Conservation (phyloP, 2,113 vertebrate genomes). For the Hemiprocne comata region DNA sequence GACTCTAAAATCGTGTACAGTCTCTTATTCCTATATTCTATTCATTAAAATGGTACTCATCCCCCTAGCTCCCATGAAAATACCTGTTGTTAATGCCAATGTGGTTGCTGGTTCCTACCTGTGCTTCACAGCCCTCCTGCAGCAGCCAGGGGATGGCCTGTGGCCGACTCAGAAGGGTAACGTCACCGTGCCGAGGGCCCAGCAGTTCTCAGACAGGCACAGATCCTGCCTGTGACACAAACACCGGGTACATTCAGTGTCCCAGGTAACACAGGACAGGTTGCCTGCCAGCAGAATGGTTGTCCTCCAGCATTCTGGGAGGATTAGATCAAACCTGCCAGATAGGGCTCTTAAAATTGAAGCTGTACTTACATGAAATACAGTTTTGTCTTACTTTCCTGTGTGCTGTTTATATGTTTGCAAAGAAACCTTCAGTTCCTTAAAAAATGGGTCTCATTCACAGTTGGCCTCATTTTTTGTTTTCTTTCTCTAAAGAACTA, state of each 20-base stretch:
- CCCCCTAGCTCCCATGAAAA: background rate
- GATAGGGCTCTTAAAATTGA: background rate
- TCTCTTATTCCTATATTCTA: background rate
- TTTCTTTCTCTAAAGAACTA: constrained; percentile 5
- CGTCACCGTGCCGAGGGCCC: background rate
- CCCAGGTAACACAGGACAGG: background rate
- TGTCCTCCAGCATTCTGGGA: background rate
- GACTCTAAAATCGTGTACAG: constrained; percentile 46
- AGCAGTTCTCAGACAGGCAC: background rate
- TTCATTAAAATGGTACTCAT: background rate
- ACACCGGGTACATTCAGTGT: background rate
- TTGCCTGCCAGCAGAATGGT: background rate
- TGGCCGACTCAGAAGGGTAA: background rate
- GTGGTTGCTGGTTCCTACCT: background rate
- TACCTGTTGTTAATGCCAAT: background rate
- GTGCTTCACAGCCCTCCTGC: background rate
- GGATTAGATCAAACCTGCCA: background rate
- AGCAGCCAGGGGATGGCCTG: background rate
- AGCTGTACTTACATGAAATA: constrained; percentile 10
- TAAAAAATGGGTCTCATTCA: constrained; percentile 8
- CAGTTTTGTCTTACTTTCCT: constrained; percentile 40
- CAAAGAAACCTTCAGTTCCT: constrained; percentile 29
- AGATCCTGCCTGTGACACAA: background rate
- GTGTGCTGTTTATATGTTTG: background rate
- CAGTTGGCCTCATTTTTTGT: background rate